Conservation (phyloP, 2,888 invertebrate species). For the Phoenoteleia sp. region DNA sequence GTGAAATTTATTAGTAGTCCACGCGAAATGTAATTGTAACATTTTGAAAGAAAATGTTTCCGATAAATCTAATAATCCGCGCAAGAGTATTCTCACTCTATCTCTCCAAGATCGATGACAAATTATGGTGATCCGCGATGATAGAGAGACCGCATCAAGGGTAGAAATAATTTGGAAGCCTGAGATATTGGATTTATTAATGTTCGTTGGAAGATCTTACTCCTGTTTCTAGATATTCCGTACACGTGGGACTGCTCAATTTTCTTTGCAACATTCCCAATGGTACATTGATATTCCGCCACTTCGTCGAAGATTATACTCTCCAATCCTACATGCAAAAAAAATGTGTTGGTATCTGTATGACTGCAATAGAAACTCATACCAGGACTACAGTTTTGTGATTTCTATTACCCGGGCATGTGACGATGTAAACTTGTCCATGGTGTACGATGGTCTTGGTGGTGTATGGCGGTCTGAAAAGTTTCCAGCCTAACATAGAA, state of each 20-base stretch:
- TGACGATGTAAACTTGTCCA: too few species aligned
- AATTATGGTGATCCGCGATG: conserved; percentile 33
- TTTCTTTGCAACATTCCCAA: conserved; percentile 28
- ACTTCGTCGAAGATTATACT: conserved; percentile 31
- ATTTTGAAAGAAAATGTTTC: too few species aligned
- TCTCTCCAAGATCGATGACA: conserved; percentile 25
- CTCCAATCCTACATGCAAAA: too few species aligned
- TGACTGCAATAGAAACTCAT: too few species aligned
- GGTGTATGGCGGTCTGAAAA: too few species aligned
- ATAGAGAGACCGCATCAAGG: conserved; percentile 24
- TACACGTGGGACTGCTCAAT: conserved; percentile 35
- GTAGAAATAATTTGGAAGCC: conserved; percentile 35
- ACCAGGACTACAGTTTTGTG: too few species aligned
- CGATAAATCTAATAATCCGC: background rate
- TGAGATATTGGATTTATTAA: conserved; percentile 51
- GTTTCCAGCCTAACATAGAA: too few species aligned
- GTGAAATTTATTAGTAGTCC: too few species aligned
- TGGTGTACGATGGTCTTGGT: too few species aligned
- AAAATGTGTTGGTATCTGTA: too few species aligned
- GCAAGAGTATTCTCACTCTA: background rate
- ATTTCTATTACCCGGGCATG: too few species aligned
- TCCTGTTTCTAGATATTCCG: conserved; percentile 39
- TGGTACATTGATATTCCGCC: conserved; percentile 40
- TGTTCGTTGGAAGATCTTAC: conserved; percentile 7
- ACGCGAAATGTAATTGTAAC: too few species aligned